These are phyloP conservation scores for Cryptocephalus moraei DNA, from an alignment of 2,888 invertebrate species.

Conservation along the genomic window DNA sequence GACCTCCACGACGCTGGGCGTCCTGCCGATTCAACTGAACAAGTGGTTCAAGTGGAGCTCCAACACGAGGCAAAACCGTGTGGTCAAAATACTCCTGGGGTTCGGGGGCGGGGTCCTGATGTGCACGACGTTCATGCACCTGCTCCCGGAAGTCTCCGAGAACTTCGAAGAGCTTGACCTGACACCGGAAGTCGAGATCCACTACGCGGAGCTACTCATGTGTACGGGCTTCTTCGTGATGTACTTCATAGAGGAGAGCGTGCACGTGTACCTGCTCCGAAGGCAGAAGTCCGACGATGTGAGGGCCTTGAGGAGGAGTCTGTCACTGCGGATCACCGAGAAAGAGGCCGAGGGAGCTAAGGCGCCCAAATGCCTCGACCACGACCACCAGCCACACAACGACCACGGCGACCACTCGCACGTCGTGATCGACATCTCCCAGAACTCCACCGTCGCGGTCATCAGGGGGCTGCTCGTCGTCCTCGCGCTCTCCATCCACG, in stretches of 20 bases:
- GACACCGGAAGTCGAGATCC: conserved; percentile 44
- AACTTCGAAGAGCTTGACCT: conserved; percentile 53
- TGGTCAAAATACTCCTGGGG: conserved; percentile 52
- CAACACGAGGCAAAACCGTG: conserved; percentile 42
- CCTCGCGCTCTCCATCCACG: conserved; percentile 74
- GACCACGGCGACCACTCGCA: conserved; percentile 25
- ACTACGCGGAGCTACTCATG: conserved; percentile 60
- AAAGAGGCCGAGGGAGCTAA: conserved; percentile 8
- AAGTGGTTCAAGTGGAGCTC: conserved; percentile 40
- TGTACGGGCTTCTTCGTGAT: conserved; percentile 67
- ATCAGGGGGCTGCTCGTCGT: conserved; percentile 70
- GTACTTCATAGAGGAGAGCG: conserved; percentile 70
- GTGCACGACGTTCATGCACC: conserved; percentile 71
- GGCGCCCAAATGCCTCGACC: neutral
- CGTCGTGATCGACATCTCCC: conserved; percentile 16
- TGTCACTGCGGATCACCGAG: conserved; percentile 25
- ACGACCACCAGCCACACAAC: neutral
- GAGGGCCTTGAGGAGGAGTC: conserved; percentile 25
- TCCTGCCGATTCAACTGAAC: conserved; percentile 61
- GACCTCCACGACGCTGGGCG: conserved; percentile 66
- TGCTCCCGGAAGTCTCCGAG: conserved; percentile 70
- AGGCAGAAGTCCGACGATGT: conserved; percentile 29
- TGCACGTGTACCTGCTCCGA: conserved; percentile 56
- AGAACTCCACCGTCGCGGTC: conserved; percentile 29
- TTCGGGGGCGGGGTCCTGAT: conserved; percentile 79